A percentile compares a stretch with the other conserved stretches of the same genome.
These are phyloP conservation scores for Hedya salicella DNA, from an alignment of 2,888 invertebrate species.

Conservation along the genomic window DNA sequence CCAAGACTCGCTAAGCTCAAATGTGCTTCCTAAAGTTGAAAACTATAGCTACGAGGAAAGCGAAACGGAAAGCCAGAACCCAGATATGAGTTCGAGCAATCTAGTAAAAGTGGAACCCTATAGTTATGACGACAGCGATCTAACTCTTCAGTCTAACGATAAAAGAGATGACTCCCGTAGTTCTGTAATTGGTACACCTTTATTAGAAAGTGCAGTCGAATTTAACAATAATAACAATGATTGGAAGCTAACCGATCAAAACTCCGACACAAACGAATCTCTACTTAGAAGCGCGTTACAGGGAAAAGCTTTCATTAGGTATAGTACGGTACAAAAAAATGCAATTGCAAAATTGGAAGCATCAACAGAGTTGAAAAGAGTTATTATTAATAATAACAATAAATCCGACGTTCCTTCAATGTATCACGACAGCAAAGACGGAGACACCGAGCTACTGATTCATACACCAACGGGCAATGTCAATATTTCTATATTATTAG, in stretches of 20 bases:
- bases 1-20: conserved; percentile 82
- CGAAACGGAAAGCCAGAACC: conserved; percentile 90
- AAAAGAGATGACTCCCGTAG: conserved; percentile 77
- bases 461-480: conserved; percentile 72
- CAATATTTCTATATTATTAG: conserved; percentile 80
- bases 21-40: conserved; percentile 88
- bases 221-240: conserved; percentile 92
- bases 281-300: conserved; percentile 92
- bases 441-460: conserved; percentile 73
- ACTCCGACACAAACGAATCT: conserved; percentile 88
- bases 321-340: conserved; percentile 84
- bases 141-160: conserved; percentile 68
- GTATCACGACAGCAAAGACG: conserved; percentile 78
- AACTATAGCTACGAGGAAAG: conserved; percentile 91
- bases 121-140: conserved; percentile 74
- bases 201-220: conserved; percentile 82
- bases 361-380: conserved; percentile 71
- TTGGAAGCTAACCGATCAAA: conserved; percentile 92
- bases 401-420: conserved; percentile 83
- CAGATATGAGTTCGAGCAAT: conserved; percentile 87
- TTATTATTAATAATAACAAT: conserved; percentile 78
- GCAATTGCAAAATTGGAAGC: conserved; percentile 73
- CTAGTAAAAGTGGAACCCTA: conserved; percentile 80
- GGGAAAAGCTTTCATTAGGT: conserved; percentile 88
- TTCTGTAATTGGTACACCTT: conserved; percentile 79